Percentiles rank a stretch among this genome's conserved stretches.
Evolutionary conservation across 2,113 vertebrate genomes (phyloP).

Genomic region (Podiceps cristatus): DNA sequence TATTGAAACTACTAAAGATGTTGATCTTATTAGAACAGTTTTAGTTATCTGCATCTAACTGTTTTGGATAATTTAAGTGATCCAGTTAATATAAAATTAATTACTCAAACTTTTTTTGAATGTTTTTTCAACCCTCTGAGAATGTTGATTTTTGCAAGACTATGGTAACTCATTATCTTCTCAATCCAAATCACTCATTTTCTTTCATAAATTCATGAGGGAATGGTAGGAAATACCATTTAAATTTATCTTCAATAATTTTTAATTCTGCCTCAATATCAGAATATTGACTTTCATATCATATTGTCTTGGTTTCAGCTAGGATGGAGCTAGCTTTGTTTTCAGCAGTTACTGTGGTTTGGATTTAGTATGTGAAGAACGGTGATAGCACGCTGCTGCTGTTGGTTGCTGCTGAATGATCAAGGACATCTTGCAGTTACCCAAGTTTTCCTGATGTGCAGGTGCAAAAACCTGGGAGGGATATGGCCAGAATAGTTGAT

Average conservation of each 20-base stretch:
- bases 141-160: neutral
- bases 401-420: too few relatives aligned
- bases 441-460: too few relatives aligned
- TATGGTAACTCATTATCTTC: neutral
- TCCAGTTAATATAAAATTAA: neutral
- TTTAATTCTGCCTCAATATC: neutral
- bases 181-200: neutral
- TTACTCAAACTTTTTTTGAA: neutral
- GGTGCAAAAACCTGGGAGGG: too few relatives aligned
- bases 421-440: too few relatives aligned
- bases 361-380: too few relatives aligned
- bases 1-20: neutral
- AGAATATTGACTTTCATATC: neutral
- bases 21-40: neutral
- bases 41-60: neutral
- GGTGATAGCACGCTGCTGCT: too few relatives aligned
- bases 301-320: neutral
- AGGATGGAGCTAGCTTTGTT: too few relatives aligned
- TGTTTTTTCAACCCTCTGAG: neutral
- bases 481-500: too few relatives aligned
- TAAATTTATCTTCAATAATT: neutral
- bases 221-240: neutral
- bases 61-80: neutral
- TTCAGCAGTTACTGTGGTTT: too few relatives aligned
- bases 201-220: neutral